Base-by-base conservation (phyloP, 2,888 invertebrate genomes). In the Chaitophorus viminalis region DNA sequence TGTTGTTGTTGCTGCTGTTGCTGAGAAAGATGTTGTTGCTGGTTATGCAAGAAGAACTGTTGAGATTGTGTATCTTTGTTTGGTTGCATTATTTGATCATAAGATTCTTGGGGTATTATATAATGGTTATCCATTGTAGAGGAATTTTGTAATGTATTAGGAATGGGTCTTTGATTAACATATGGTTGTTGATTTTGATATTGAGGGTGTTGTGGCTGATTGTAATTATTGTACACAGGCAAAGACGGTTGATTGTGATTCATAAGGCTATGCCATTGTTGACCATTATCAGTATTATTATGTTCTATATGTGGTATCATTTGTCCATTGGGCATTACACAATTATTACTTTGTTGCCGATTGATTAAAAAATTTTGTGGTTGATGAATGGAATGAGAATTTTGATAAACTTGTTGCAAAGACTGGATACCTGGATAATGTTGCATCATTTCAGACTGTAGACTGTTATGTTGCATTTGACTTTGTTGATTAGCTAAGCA, bases 401-500 rank as follows among this genome's bases (percentile, higher is more conserved):
- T 87, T 75, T 87, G 87, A 87, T 87, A 87, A 60, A 72, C 81
- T 65, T 81, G 79, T 31, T 87, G 86, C 3, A 86, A 25, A 25
- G 86, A 54, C 54, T 54, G 87, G 3, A 87, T 60, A 31, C 29
- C 79, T 0, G 79, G 79, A 81, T 79, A 87, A 79, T 74, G 60
- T 74, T 87, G 86, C 46, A 79, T 79, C 65, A 87, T 87, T 75
- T 87, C 87, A 18, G 87, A 60, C 25, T 87, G 81, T 74, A 87
- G 81, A 75, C 87, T 87, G n/a, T 88, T 85, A 25, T 87, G 89
- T 36, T 84, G 77, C 21, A 89, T 72, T 78, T 88, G 88, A 14
- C 70, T 89, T 91, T 96, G 95, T 91, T 97, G 96, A 89, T 94
- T 95, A 89, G 97, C 95, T 90, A 98, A 93, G 90, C 96, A 94